phyloP scores from a whole-genome alignment of 2,797 vertebrate genomes.

The Chaetodon trifasciatus region DNA sequence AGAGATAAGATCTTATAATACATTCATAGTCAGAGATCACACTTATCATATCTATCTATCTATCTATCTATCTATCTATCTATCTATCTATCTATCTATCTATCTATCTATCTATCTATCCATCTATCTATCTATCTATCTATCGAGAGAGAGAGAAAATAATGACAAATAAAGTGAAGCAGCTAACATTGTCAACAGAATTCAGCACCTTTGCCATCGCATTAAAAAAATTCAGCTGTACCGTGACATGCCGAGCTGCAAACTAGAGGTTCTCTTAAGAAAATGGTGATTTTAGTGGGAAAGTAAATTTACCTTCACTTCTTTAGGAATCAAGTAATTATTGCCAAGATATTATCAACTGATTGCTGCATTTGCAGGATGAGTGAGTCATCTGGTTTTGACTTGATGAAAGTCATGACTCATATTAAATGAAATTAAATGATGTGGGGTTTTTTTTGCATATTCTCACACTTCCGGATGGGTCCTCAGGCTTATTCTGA shows the following conservation, averaged over 20 bases:
- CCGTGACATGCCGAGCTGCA: neutral
- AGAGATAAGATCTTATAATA: neutral
- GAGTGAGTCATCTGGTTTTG: neutral
- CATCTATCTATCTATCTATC: too few relatives aligned
- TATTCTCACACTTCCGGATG: neutral
- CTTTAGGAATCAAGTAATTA: neutral
- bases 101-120: too few relatives aligned
- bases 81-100: too few relatives aligned
- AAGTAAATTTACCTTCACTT: neutral
- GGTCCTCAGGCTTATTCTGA: conserved; percentile 4
- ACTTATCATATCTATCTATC: too few relatives aligned
- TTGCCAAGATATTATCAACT: neutral
- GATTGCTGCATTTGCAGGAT: neutral
- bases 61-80: too few relatives aligned
- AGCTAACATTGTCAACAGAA: neutral
- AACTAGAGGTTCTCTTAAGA: neutral
- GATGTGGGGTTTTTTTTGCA: neutral
- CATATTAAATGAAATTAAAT: neutral
- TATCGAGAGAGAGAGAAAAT: too few relatives aligned
- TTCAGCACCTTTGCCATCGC: neutral
- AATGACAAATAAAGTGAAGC: neutral
- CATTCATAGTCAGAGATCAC: neutral
- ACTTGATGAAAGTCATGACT: neutral
- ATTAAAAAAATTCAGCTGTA: neutral
- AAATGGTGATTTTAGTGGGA: neutral